phyloP scores from a whole-genome alignment of 2,113 vertebrate species.

The Orthochromis malagaraziensis region DNA sequence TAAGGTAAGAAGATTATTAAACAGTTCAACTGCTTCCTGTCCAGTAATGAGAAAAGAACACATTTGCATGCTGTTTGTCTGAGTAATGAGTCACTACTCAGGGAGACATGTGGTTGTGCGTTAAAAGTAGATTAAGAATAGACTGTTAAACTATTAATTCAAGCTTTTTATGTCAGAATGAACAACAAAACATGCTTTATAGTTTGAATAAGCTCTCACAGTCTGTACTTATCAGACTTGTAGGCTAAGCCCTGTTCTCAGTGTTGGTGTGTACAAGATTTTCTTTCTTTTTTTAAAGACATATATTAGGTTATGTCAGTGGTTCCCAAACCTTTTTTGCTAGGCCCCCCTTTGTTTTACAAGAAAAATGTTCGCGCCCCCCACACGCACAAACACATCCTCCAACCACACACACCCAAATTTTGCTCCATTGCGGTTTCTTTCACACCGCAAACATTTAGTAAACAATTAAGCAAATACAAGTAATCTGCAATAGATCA shows the following conservation, averaged over 20 bases:
- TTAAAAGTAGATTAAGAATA: background rate
- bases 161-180: background rate
- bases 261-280: background rate
- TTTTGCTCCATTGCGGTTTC: no score
- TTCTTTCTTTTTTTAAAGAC: background rate
- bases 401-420: no score
- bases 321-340: background rate
- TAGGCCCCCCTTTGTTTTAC: background rate
- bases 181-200: background rate
- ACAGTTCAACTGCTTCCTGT: background rate
- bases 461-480: no score
- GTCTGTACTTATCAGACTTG: background rate
- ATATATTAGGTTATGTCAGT: background rate
- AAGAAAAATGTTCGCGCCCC: background rate
- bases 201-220: background rate
- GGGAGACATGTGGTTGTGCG: background rate
- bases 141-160: background rate
- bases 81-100: conserved; percentile 4
- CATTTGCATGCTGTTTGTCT: background rate
- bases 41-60: background rate
- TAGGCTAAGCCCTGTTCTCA: background rate
- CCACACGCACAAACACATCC: no score
- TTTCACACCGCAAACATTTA: no score
- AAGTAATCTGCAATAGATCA: background rate
- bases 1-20: background rate